Percentiles rank a stretch among this genome's conserved stretches.
phyloP scores from a whole-genome alignment of 2,888 invertebrate genomes.

The Hanleya hanleyi region DNA sequence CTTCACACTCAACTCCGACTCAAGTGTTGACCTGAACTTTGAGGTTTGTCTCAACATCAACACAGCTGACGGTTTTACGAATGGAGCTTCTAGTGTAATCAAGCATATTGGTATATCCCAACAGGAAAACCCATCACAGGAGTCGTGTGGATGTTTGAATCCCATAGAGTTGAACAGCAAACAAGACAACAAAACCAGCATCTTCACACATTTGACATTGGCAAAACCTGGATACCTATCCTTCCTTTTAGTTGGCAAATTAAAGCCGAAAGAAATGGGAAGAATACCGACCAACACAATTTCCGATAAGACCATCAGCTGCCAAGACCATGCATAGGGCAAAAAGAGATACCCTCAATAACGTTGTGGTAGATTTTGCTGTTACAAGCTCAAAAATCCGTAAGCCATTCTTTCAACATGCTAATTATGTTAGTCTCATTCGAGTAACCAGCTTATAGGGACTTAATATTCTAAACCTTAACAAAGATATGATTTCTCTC shows the following conservation, averaged over 20 bases:
- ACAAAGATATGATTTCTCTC: not conserved
- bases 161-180: not conserved
- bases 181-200: not conserved
- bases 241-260: not conserved
- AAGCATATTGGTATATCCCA: not conserved
- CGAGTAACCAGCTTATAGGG: not conserved
- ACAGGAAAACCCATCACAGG: not conserved
- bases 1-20: not conserved
- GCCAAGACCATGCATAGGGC: not conserved
- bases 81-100: slow-evolving; percentile 5
- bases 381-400: not conserved
- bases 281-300: not conserved
- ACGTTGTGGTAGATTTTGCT: not conserved
- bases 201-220: not conserved
- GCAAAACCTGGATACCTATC: not conserved
- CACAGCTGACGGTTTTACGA: not conserved
- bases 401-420: not conserved
- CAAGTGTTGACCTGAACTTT: not conserved
- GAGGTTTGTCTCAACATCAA: slow-evolving; percentile 3
- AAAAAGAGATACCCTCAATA: not conserved
- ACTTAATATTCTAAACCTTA: not conserved
- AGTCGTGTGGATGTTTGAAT: not conserved
- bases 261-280: not conserved
- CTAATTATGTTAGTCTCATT: not conserved
- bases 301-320: not conserved